These are phyloP conservation scores for Pomacea maculata DNA, from an alignment of 1,140 invertebrate species.

Conservation along the genomic window DNA sequence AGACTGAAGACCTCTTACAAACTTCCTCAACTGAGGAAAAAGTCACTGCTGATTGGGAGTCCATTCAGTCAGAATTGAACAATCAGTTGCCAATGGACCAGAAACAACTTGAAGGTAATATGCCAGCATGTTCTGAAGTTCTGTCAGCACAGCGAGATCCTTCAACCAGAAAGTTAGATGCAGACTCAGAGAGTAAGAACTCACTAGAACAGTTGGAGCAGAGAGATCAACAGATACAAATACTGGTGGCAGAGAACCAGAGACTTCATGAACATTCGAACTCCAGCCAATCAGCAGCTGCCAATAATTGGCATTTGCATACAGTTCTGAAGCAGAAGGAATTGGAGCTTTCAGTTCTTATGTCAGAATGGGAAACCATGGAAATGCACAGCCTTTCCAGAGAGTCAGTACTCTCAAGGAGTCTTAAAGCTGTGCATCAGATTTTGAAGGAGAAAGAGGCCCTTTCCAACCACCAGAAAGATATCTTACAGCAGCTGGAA, in stretches of 20 bases:
- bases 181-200: neutral
- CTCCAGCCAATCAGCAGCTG: neutral
- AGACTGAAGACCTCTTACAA: neutral
- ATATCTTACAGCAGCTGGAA: neutral
- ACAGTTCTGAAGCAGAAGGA: neutral
- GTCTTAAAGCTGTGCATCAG: neutral
- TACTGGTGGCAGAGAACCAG: slow-evolving; percentile 6
- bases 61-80: neutral
- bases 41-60: neutral
- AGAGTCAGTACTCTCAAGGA: neutral
- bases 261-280: slow-evolving; percentile 3
- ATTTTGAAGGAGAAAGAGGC: slow-evolving; percentile 2
- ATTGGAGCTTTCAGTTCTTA: neutral
- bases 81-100: neutral
- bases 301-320: neutral
- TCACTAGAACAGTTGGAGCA: neutral
- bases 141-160: neutral
- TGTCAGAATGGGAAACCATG: neutral
- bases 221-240: neutral
- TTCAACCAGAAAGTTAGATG: neutral
- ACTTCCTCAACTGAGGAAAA: neutral
- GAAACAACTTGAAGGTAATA: neutral
- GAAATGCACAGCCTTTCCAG: neutral
- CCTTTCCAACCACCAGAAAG: too few relatives aligned
- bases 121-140: neutral